Evolutionary conservation across 2,113 vertebrate genomes (phyloP), one percentile per base, ranked within the genome.

Genomic region (Platysternon megacephalum): DNA sequence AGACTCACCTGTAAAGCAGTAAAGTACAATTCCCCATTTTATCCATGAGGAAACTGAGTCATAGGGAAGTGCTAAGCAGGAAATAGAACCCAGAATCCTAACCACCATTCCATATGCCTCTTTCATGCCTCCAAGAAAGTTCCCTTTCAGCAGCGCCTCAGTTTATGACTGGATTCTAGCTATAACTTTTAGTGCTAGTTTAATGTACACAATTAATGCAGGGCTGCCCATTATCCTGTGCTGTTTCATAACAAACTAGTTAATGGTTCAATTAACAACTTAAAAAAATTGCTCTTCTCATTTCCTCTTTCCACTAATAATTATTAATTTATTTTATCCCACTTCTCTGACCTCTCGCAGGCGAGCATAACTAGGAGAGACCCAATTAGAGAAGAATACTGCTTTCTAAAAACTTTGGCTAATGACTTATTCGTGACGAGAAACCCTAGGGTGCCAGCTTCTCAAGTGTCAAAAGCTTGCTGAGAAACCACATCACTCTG

Each of bases 201-300:
- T 52, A n/a, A 91, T 86, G 93, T 11, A 85, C 0, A 1, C 58
- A 96, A 82, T 95, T 96, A 97, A 93, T n/a, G 16, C n/a, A 94
- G 78, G 53, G 39, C 81, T 93, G n/a, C 7, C 35, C 79, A 92
- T 93, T 93, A 94, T 4, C 93, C 87, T 90, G 52, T 80, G 89
- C 82, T 97, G 82, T 91, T 95, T 94, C 80, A 91, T 95, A 97
- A 97, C 89, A 53, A 97, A 90, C 86, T 94, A 91, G 89, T 97
- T 97, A 97, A 98, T 93, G 88, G 94, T 95, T 98, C 88, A 72
- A 96, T 97, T 97, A 98, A 96, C 83, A 97, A 91, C 53, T 94
- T 91, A 91, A n/a, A 96, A 95, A 87, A 95, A 68, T 72, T 61
- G 16, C 78, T 85, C 48, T 95, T 93, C 87, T 95, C 93, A 98